Percentiles rank a stretch among this genome's conserved stretches.
These are phyloP conservation scores for Cepaea nemoralis DNA, from an alignment of 1,140 invertebrate genomes.

Conservation along the genomic window DNA sequence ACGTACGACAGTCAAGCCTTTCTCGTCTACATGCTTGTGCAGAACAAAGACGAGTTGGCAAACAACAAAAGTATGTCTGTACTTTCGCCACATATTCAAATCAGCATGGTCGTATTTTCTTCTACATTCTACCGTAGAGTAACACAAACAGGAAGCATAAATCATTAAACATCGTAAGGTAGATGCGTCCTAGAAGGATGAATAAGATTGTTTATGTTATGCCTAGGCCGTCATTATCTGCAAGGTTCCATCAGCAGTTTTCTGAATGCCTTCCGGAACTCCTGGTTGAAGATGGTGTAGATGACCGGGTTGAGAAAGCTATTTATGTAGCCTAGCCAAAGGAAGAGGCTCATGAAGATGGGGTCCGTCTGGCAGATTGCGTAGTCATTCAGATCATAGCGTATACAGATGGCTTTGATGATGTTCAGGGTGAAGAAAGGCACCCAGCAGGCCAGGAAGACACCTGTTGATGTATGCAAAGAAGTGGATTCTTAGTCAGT, in stretches of 20 bases:
- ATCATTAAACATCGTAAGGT: no score
- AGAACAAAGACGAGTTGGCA: no score
- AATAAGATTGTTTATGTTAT: no score
- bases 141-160: no score
- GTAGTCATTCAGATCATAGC: constrained; percentile 59
- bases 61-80: no score
- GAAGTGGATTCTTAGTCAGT: no score
- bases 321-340: constrained; percentile 99
- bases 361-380: constrained; percentile 64
- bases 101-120: no score
- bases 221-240: constrained; percentile 29
- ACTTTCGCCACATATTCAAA: no score
- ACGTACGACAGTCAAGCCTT: no score
- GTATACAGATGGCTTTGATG: constrained; percentile 92
- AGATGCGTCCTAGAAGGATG: no score
- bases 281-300: constrained; percentile 99
- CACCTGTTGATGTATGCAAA: constrained; percentile 76
- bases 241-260: constrained; percentile 81
- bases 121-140: no score
- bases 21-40: no score
- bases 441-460: constrained; percentile 98
- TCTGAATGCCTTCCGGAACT: constrained; percentile 98
- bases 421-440: constrained; percentile 98
- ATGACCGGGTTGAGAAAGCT: constrained; percentile 96
- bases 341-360: constrained; percentile 82